phyloP scores from a whole-genome alignment of 2,888 invertebrate genomes.

The Andrena camellia region DNA sequence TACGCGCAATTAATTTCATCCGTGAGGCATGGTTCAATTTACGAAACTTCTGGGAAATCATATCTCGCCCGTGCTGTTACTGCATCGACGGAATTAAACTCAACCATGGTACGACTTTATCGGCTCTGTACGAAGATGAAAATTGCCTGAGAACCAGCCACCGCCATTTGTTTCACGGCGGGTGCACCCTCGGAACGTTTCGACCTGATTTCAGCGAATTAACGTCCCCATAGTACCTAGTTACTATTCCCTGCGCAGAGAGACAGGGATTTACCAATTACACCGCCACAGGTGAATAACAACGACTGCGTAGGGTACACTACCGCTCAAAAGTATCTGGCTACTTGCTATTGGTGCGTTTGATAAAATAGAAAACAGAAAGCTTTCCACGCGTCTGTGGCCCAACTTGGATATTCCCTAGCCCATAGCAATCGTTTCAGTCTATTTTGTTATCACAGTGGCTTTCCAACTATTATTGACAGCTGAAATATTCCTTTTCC shows the following conservation, averaged over 20 bases:
- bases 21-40: constrained; percentile 2
- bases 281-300: not conserved
- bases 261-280: constrained; percentile 6
- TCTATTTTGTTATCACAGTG: no score
- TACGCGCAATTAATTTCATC: constrained; percentile 15
- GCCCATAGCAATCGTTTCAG: no score
- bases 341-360: no score
- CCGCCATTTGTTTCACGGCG: not conserved
- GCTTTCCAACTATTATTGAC: no score
- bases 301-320: not conserved
- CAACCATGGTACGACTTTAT: constrained; percentile 11
- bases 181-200: not conserved
- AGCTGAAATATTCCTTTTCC: no score
- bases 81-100: constrained; percentile 18
- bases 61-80: not conserved
- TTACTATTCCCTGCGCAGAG: not conserved
- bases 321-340: not conserved
- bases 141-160: constrained; percentile 2
- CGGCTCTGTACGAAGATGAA: constrained; percentile 10
- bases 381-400: no score
- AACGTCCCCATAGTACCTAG: constrained; percentile 14
- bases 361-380: no score
- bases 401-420: no score
- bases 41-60: not conserved
- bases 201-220: constrained; percentile 9